phyloP scores from a whole-genome alignment of 2,797 vertebrate species.

The Amblyopsis hoosieri region DNA sequence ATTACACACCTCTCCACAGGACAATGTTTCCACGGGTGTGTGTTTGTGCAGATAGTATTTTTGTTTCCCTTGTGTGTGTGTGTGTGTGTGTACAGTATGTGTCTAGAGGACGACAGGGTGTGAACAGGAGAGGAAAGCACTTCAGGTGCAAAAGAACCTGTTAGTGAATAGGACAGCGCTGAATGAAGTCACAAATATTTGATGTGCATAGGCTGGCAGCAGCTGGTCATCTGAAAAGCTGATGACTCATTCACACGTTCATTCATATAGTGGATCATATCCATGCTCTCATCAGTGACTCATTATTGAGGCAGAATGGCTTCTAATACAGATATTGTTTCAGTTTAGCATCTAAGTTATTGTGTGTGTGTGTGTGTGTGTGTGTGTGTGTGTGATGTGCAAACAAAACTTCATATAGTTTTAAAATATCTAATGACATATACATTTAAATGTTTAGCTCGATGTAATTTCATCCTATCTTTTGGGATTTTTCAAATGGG shows the following conservation, averaged over 20 bases:
- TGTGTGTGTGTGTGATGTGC: constrained; percentile 44
- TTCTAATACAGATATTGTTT: constrained; percentile 71
- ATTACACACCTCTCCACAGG: constrained; percentile 82
- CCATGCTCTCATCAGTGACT: constrained; percentile 77
- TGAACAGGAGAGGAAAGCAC: constrained; percentile 5
- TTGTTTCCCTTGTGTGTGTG: background rate
- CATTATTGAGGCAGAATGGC: constrained; percentile 56
- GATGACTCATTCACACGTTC: constrained; percentile 87
- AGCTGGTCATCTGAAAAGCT: constrained; percentile 81
- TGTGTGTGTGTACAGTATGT: constrained; percentile 23
- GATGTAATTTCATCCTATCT: too few species aligned
- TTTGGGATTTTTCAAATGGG: too few species aligned
- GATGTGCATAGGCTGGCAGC: constrained; percentile 74
- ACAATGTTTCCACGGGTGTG: constrained; percentile 73
- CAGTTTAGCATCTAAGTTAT: constrained; percentile 57
- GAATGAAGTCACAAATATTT: constrained; percentile 68
- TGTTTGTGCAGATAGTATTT: constrained; percentile 51
- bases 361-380: constrained; percentile 57
- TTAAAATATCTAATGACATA: background rate
- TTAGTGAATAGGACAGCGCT: constrained; percentile 41
- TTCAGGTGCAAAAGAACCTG: constrained; percentile 36
- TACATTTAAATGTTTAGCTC: too few species aligned
- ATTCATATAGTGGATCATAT: constrained; percentile 69
- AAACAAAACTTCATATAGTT: constrained; percentile 54
- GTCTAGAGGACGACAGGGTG: constrained; percentile 3